Conservation (phyloP, 2,113 vertebrate genomes). For the Neomonachus schauinslandi region DNA sequence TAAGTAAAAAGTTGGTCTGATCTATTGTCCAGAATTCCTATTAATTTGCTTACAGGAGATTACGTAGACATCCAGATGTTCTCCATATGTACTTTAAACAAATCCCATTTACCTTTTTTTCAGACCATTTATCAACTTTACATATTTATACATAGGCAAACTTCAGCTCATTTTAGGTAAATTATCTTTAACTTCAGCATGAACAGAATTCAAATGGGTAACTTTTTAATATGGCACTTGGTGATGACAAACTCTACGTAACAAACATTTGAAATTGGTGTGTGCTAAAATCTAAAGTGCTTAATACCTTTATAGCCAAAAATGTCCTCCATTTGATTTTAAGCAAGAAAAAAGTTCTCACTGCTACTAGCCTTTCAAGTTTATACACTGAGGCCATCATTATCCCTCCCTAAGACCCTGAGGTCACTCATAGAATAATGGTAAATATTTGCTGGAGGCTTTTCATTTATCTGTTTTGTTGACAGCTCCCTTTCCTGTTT, state of each 20-base stretch:
- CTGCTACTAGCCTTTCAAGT: neutral
- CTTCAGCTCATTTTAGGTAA: neutral
- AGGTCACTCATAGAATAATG: neutral
- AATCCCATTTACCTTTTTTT: neutral
- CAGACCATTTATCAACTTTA: neutral
- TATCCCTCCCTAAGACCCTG: neutral
- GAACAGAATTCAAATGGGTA: neutral
- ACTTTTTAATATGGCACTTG: neutral
- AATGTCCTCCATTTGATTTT: neutral
- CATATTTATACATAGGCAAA: neutral
- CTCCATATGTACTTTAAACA: neutral
- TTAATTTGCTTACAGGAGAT: neutral
- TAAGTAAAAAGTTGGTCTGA: neutral
- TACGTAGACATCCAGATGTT: neutral
- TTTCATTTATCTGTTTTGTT: neutral
- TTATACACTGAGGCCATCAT: neutral
- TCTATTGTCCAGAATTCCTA: neutral
- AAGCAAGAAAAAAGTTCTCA: neutral
- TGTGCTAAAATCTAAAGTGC: neutral
- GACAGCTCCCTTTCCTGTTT: neutral
- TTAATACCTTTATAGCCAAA: neutral
- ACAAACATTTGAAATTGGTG: neutral
- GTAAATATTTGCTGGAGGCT: neutral
- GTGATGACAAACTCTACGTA: neutral
- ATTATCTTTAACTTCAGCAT: conserved; percentile 43